Conservation (phyloP, 2,888 invertebrate genomes). For the Dione vanillae region DNA sequence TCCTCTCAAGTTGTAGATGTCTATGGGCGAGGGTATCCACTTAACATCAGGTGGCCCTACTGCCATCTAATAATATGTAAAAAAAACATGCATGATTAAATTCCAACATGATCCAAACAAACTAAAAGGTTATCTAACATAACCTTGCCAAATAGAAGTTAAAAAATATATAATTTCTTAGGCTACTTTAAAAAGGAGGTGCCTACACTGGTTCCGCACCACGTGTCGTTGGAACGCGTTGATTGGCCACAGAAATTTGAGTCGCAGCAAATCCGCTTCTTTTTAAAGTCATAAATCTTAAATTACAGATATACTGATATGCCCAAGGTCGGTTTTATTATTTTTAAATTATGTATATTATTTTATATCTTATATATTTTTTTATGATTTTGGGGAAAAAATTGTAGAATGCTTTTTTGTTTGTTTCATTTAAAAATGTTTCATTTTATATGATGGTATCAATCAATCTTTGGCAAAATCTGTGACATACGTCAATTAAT, state of each 20-base stretch:
- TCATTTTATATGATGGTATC: too few species aligned
- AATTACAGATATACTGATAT: conserved; percentile 4
- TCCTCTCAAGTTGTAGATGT: too few species aligned
- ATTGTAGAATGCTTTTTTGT: too few species aligned
- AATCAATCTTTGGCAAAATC: too few species aligned
- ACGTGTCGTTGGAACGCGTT: not conserved
- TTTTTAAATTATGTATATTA: not conserved
- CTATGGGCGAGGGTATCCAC: too few species aligned
- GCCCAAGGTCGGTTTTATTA: not conserved
- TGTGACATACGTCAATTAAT: too few species aligned
- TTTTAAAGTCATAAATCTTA: conserved; percentile 10
- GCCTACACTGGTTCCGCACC: not conserved
- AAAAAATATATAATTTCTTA: not conserved
- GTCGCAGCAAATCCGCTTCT: conserved; percentile 4
- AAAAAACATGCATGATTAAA: too few species aligned
- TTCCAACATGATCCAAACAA: too few species aligned
- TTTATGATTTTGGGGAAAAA: not conserved
- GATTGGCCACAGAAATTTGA: conserved; percentile 3
- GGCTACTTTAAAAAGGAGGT: not conserved
- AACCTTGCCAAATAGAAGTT: not conserved
- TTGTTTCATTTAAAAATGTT: too few species aligned
- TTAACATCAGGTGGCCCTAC: too few species aligned
- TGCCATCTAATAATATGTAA: too few species aligned
- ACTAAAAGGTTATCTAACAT: not conserved
- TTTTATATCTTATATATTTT: not conserved